Base-by-base conservation (phyloP, 2,113 vertebrate species). In the Lampris incognitus region DNA sequence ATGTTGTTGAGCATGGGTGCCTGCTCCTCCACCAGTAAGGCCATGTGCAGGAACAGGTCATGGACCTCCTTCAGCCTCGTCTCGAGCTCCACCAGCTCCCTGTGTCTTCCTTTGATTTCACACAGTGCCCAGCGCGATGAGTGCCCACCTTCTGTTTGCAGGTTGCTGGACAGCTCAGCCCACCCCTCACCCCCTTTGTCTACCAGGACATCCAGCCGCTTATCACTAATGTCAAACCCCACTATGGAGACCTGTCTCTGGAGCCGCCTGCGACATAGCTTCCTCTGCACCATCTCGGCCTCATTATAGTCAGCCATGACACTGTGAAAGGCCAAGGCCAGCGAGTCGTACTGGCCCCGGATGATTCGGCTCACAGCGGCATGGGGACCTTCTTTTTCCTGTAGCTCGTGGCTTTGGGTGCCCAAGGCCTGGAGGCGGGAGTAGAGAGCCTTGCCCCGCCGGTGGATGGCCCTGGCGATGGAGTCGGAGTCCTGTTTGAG, bases 231-330 rank as follows among this genome's bases (percentile, higher is more conserved):
- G 1, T 96, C 92, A 37, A 94, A 93, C 50, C 97, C 97, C 92
- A 97, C 89, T 76, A 99, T 97, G 82, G 96, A 96, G 13, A 96
- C 93, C 85, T 99, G 97, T 11, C 97, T 94, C 91, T 96, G 95
- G 83, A 99, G 96, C 70, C 97, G 94, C 39, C 86, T 82, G 84
- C 96, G 94, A 89, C 96, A 97, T 66, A 93, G 92, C 3, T 87
- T 93, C 46, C 94, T 90, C 73, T 97, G 96, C 56, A 89, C 92
- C 93, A 95, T 94, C 90, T 99, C 97, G 0, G 95, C 90, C 56
- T 78, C 85, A 0, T 94, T 94, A 91, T 98, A 98, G 24, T 95
- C 92, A 41, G 85, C 87, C 96, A 98, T 96, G 65, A 91, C 91
- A 1, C 75, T 54, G 40, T 95, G 94, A 89, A 98, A 96, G 9